Base-by-base conservation (phyloP, 2,113 vertebrate species). In the Colistium nudipinnis region DNA sequence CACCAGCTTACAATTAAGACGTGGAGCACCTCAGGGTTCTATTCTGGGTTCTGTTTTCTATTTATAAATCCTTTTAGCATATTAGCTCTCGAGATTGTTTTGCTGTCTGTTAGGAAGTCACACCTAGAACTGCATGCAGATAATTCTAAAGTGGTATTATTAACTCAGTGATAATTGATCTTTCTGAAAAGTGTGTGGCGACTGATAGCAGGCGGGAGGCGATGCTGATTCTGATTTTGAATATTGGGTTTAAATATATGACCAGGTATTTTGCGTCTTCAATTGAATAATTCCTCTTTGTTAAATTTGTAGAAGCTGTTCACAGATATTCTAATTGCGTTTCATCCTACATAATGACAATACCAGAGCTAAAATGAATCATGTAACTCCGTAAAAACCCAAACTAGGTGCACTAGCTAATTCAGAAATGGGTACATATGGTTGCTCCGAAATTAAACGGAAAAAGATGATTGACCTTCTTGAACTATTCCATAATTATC, bases 11-110 rank as follows among this genome's bases (percentile, higher is more conserved):
- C n/a, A 45, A 3, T 57, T 54, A 38, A n/a, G 7, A 11, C 7
- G 4, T 4, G 22, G 54, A 56, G 55, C 19, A 51, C 55, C 72
- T 53, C 72, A 81, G 8, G 7, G 48, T 35, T 69, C 36, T 66
- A 2, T 52, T 49, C 54, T 66, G 60, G 70, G 48, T 65, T 69
- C 47, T 25, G 11, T 56, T 73, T 56, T 61, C 13, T 53, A 31
- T 17, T 38, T 45, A 6, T 17, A 4, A 4, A 13, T 2, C 2
- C 3, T 27, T 56, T n/a, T n/a, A 20, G 27, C 24, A 7, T 7
- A 27, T 52, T 43, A 22, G 36, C 0, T 12, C 16, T 57, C 11
- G 13, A 31, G 13, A 35, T 57, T 20, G 9, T 48, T 74, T 56
- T 45, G 51, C 20, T 47, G 41, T 55, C 28, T 24, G 12, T 24